A percentile compares a stretch with the other conserved stretches of the same genome.
phyloP scores from a whole-genome alignment of 2,888 invertebrate genomes.

The Trissolcus japonicus region DNA sequence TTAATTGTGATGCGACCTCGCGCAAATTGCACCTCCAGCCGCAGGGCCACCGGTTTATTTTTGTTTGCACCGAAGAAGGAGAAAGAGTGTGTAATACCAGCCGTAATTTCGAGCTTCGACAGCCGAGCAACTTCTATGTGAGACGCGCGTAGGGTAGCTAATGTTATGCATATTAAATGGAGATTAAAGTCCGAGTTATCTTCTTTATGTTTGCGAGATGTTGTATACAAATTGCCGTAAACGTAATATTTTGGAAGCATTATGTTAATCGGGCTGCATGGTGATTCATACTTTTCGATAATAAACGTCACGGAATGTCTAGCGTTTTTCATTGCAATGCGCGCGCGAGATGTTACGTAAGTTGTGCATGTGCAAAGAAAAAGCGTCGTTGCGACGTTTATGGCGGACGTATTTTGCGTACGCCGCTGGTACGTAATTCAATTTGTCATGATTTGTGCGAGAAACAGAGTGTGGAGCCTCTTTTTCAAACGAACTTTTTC shows the following conservation, averaged over 20 bases:
- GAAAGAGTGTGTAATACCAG: background rate
- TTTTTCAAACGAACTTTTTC: background rate
- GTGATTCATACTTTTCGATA: slow-evolving; percentile 21
- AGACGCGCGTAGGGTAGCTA: slow-evolving; percentile 39
- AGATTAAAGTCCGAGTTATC: slow-evolving; percentile 55
- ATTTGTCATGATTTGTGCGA: slow-evolving; percentile 37
- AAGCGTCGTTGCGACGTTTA: too few species aligned
- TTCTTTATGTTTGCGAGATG: slow-evolving; percentile 52
- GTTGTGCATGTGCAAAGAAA: too few species aligned
- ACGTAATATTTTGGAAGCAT: slow-evolving; percentile 51
- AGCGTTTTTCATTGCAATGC: too few species aligned
- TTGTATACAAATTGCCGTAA: slow-evolving; percentile 52
- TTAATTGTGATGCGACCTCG: slow-evolving; percentile 67
- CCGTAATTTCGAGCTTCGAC: slow-evolving; percentile 47
- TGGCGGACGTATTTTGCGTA: too few species aligned
- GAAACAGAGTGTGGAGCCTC: background rate
- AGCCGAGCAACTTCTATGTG: slow-evolving; percentile 45
- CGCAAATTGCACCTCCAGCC: slow-evolving; percentile 64
- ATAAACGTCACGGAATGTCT: background rate
- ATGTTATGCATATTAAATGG: slow-evolving; percentile 56
- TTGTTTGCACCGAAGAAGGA: slow-evolving; percentile 10
- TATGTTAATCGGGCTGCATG: slow-evolving; percentile 30
- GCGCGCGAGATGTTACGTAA: too few species aligned
- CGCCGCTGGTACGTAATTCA: slow-evolving; percentile 15
- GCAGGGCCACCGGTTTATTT: slow-evolving; percentile 28